Evolutionary conservation across 2,113 vertebrate genomes (phyloP).

Genomic region (Centrocercus urophasianus): DNA sequence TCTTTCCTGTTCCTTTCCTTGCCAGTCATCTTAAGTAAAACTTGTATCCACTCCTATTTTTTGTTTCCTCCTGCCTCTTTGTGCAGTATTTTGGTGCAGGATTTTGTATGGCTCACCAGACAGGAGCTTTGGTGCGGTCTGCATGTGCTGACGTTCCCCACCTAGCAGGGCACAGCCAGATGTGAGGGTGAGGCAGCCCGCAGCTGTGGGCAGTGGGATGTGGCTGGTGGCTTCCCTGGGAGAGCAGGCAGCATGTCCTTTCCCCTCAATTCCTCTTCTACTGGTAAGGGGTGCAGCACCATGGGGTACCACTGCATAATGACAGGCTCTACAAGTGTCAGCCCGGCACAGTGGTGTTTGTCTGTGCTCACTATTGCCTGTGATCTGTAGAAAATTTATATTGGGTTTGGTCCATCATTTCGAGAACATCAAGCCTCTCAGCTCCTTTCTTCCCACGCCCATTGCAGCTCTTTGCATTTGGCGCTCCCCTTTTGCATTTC

Average conservation of each 20-base stretch:
- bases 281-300: rapidly evolving
- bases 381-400: not conserved
- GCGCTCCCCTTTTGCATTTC: not conserved
- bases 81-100: not conserved
- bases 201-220: not conserved
- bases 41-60: not conserved
- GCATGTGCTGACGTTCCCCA: not conserved
- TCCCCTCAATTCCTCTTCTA: not conserved
- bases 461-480: not conserved
- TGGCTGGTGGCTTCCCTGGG: rapidly evolving
- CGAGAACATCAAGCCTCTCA: not conserved
- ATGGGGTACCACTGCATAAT: not conserved
- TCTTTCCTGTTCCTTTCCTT: not conserved
- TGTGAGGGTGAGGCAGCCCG: not conserved
- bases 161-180: not conserved
- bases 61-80: not conserved
- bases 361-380: rapidly evolving
- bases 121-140: not conserved
- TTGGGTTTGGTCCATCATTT: not conserved
- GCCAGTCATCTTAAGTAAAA: not conserved
- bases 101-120: not conserved
- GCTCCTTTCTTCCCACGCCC: not conserved
- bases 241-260: not conserved
- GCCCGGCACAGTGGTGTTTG: rapidly evolving
- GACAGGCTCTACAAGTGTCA: not conserved